Evolutionary conservation across 2,113 vertebrate species (phyloP).

Genomic region (Accipiter virgatus): DNA sequence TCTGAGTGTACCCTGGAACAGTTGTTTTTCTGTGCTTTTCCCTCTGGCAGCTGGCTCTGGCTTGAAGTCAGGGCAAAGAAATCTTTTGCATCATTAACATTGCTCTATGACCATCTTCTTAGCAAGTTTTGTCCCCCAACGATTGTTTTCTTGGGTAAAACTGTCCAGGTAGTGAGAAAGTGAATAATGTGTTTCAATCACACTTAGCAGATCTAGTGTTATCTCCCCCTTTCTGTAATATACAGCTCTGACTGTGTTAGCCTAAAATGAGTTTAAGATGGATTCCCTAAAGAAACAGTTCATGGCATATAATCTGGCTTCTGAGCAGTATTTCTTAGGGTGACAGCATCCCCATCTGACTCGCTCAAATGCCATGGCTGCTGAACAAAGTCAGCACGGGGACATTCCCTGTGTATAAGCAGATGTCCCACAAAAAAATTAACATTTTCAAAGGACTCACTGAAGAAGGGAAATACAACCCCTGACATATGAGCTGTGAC

Average conservation of each 20-base stretch:
- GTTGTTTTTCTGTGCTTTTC: not conserved
- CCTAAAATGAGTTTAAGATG: conserved; percentile 50
- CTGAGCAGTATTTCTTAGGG: not conserved
- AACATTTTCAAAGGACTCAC: not conserved
- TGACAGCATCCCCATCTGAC: not conserved
- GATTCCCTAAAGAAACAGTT: not conserved
- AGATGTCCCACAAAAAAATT: not conserved
- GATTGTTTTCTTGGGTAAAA: conserved; percentile 10
- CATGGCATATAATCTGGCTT: not conserved
- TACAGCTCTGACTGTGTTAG: not conserved
- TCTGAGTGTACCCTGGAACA: not conserved
- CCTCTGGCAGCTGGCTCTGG: not conserved
- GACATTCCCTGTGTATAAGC: not conserved
- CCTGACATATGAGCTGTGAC: not conserved
- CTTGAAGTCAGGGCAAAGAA: not conserved
- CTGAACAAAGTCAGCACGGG: not conserved
- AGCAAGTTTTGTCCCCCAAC: not conserved
- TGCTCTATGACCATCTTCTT: not conserved
- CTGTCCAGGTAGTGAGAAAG: not conserved
- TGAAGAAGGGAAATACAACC: not conserved
- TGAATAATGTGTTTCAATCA: conserved; percentile 41
- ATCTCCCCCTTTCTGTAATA: not conserved
- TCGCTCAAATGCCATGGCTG: not conserved
- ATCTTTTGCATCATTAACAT: not conserved
- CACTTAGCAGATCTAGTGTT: conserved; percentile 10